These are phyloP conservation scores for Chrysemys picta DNA, from an alignment of 2,113 vertebrate species.

Conservation along the genomic window DNA sequence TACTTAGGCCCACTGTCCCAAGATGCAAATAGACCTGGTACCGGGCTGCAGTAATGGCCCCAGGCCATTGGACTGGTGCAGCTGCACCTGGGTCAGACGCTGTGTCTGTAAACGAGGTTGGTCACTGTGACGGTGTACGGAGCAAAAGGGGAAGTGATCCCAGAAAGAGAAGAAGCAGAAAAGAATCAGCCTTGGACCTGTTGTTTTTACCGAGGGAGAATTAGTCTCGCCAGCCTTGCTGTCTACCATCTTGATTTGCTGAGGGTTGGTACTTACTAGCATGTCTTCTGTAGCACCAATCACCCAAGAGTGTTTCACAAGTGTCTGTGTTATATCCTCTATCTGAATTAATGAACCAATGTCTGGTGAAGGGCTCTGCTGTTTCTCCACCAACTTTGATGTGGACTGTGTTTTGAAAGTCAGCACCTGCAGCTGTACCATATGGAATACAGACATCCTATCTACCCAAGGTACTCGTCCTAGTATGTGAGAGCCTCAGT, in stretches of 20 bases:
- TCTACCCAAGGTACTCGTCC: rapidly evolving
- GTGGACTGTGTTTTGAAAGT: background rate
- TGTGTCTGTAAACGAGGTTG: no score
- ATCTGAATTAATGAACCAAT: background rate
- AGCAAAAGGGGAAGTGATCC: background rate
- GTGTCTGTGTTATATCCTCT: background rate
- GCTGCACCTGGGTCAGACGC: background rate
- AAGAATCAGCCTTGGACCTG: background rate
- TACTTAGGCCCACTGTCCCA: background rate
- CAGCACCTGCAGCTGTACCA: background rate
- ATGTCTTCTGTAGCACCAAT: rapidly evolving
- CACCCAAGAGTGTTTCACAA: background rate
- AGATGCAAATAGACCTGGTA: background rate
- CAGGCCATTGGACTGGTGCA: no score
- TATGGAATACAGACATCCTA: background rate
- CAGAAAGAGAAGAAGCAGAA: background rate
- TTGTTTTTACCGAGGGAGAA: background rate
- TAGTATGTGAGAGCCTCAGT: rapidly evolving
- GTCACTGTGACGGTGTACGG: background rate
- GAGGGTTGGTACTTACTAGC: rapidly evolving
- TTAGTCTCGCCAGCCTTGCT: background rate
- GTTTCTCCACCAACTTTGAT: background rate
- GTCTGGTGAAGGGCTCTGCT: background rate
- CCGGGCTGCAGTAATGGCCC: no score
- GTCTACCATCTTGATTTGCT: background rate